Percentiles rank a stretch among this genome's conserved stretches.
These are phyloP conservation scores for Plectus sambesii DNA, from an alignment of 1,140 invertebrate genomes.

Conservation along the genomic window DNA sequence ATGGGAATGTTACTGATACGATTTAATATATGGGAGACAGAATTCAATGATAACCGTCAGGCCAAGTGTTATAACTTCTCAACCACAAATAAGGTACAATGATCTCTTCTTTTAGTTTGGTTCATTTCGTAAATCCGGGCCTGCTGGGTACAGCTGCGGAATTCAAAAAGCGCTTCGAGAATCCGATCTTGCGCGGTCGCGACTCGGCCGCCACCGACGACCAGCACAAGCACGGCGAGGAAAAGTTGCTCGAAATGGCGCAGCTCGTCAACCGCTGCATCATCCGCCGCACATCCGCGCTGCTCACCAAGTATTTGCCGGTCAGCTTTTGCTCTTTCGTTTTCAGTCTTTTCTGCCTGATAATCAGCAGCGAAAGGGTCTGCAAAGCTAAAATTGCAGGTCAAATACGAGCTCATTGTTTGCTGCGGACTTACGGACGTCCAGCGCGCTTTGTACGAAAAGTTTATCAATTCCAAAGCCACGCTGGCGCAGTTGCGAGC, in stretches of 20 bases:
- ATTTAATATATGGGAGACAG: no score
- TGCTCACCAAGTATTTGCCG: constrained; percentile 93
- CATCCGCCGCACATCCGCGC: constrained; percentile 81
- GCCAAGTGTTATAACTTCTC: no score
- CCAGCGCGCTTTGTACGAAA: constrained; percentile 62
- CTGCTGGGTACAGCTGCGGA: constrained; percentile 55
- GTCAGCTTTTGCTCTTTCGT: constrained; percentile 56
- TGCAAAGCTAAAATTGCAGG: constrained; percentile 19
- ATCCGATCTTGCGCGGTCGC: constrained; percentile 76
- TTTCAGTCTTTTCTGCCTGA: background rate
- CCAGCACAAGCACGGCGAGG: constrained; percentile 70
- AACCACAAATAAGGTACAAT: no score
- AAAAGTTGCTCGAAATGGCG: constrained; percentile 72
- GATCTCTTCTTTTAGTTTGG: constrained; percentile 64
- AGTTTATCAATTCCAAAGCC: constrained; percentile 72
- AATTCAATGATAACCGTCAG: no score
- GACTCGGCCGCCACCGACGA: constrained; percentile 72
- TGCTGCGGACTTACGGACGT: constrained; percentile 75
- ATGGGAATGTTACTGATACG: no score
- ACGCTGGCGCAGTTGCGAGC: constrained; percentile 47
- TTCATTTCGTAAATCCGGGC: constrained; percentile 97
- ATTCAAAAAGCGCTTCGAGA: constrained; percentile 63
- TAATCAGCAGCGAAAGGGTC: background rate
- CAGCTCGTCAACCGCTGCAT: constrained; percentile 86
- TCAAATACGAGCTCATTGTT: constrained; percentile 74